Evolutionary conservation across 2,113 vertebrate species (phyloP), one percentile per base, ranked within the genome.

Genomic region (Aspiorhynchus laticeps): DNA sequence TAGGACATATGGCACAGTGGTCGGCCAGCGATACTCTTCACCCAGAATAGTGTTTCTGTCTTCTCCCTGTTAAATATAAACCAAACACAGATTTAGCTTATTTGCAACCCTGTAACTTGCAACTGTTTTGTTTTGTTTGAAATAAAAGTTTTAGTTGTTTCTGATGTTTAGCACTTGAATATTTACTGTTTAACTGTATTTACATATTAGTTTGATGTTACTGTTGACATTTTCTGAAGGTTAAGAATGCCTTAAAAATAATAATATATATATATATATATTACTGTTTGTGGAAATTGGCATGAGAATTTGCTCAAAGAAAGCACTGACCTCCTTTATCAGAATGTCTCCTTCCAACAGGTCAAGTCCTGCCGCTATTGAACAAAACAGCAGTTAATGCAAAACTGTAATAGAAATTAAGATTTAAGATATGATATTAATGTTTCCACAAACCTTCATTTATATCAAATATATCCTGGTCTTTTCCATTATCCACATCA

Each of bases 341-440:
- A 75, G 91, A 76, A 98, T 97, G 88, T 98, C 97, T 87, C 97
- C 97, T 80, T 98, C 96, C 90, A 96, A 93, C 91, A 98, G 93
- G 77, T 97, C 91, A 85, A 97, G 91, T 28, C 94, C 95, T 85
- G 95, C 92, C 85, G 86, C 96, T 97, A 87, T 88, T 63, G 91
- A 61, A 74, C 28, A 93, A 91, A 90, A 61, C 88, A 87, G 56
- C 10, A 83, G 1, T 26, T 88, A 26, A 26, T 17, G 21, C 12
- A 80, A 28, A 38, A 71, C 19, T 36, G 14, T 6, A 9, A 48
- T 38, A 2, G 2, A 15, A 56, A 67, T 26, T 46, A 43, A 33
- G 5, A 46, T 69, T 8, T 0, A 31, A 51, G 14, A 36, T 4
- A 3, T 28, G 3, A 74, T 75, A 43, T 43, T 46, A 71, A 53